Conservation (phyloP, 2,113 vertebrate species). For the Triplophysa tibetana region DNA sequence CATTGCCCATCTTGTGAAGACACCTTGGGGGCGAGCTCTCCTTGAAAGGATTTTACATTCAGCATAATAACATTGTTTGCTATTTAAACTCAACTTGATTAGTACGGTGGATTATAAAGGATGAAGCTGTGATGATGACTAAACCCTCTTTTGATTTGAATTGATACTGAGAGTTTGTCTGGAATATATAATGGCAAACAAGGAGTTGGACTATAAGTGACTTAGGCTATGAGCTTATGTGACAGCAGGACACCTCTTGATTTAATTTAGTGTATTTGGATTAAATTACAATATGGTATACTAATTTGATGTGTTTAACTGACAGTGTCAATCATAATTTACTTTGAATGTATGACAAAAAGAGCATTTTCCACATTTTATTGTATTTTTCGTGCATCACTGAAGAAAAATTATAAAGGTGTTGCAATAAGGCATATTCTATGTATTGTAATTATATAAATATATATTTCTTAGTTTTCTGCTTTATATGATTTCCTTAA, state of each 20-base stretch:
- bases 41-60: background rate
- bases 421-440: too few relatives aligned
- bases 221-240: conserved; percentile 43
- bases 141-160: conserved; percentile 44
- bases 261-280: conserved; percentile 44
- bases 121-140: conserved; percentile 17
- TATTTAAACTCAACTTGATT: conserved; percentile 40
- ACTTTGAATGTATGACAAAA: too few relatives aligned
- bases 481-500: too few relatives aligned
- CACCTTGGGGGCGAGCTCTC: background rate
- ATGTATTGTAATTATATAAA: too few relatives aligned
- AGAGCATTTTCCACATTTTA: too few relatives aligned
- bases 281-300: conserved; percentile 37
- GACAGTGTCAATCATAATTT: too few relatives aligned
- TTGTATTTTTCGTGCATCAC: too few relatives aligned
- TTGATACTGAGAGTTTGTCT: conserved; percentile 28
- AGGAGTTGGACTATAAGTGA: background rate
- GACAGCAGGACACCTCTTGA: conserved; percentile 44
- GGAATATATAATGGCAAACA: conserved; percentile 3
- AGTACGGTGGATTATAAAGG: conserved; percentile 30
- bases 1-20: conserved; percentile 59
- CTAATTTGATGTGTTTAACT: background rate
- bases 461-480: too few relatives aligned
- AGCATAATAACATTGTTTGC: background rate
- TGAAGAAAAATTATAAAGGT: background rate